Evolutionary conservation across 2,797 vertebrate genomes (phyloP).

Genomic region (Gobionotothen gibberifrons): DNA sequence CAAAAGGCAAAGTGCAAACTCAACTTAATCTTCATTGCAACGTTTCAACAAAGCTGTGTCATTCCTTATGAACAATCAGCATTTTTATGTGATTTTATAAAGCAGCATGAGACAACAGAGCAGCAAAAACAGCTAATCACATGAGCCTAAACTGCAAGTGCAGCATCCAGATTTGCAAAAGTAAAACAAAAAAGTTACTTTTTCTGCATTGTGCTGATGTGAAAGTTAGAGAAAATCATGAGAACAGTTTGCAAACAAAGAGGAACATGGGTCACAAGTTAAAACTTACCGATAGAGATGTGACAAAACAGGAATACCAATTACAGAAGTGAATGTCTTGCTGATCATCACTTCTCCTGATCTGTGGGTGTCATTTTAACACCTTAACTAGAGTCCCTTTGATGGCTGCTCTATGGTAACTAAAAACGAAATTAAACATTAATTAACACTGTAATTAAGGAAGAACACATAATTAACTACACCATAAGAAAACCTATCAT

Average conservation of each 20-base stretch:
- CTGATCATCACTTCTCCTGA: not conserved
- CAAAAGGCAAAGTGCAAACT: not conserved
- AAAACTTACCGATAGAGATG: not conserved
- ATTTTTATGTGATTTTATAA: not conserved
- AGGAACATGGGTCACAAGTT: slow-evolving; percentile 43
- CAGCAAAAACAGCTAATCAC: not conserved
- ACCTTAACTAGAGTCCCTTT: not conserved
- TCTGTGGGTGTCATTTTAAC: not conserved
- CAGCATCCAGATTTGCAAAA: not conserved
- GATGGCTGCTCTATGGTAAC: not conserved
- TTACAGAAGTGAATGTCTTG: slow-evolving; percentile 2
- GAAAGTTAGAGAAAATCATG: not conserved
- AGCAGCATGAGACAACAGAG: not conserved
- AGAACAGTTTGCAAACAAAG: slow-evolving; percentile 18
- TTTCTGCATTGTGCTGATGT: not conserved
- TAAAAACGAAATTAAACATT: not conserved
- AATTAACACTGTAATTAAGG: not conserved
- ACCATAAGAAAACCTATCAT: not conserved
- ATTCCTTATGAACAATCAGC: not conserved
- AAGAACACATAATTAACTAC: not conserved
- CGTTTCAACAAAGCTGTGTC: not conserved
- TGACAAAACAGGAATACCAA: not conserved
- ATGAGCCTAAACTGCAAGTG: slow-evolving; percentile 19
- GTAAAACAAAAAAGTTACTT: not conserved
- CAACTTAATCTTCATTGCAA: slow-evolving; percentile 1